Percentiles rank a stretch among this genome's conserved stretches.
phyloP scores from a whole-genome alignment of 2,113 vertebrate genomes.

The Grammomys dolichurus region DNA sequence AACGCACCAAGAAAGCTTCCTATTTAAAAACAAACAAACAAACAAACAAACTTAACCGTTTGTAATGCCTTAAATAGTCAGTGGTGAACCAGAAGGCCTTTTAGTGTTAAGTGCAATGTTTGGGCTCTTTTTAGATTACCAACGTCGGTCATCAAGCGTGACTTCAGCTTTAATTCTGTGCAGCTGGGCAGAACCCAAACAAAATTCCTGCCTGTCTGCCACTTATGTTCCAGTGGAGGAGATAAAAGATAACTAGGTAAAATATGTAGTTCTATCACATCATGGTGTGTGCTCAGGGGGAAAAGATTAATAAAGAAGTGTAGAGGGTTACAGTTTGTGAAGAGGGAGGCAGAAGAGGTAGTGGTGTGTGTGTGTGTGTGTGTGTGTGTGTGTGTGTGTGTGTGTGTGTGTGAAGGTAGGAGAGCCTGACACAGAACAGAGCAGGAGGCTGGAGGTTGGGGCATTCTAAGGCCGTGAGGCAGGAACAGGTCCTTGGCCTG shows the following conservation, averaged over 20 bases:
- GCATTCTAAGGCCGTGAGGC: background rate
- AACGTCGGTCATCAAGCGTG: background rate
- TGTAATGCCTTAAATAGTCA: background rate
- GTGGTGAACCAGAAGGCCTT: background rate
- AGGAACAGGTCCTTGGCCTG: background rate
- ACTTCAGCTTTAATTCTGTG: background rate
- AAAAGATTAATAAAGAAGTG: background rate
- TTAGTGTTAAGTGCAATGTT: background rate
- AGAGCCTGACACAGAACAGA: background rate
- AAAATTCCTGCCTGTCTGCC: background rate
- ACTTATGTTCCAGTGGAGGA: background rate
- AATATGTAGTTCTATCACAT: background rate
- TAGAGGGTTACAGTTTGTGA: background rate
- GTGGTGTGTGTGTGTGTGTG: too few relatives aligned
- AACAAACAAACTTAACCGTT: background rate
- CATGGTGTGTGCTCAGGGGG: background rate
- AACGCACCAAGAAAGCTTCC: background rate
- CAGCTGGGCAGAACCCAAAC: background rate
- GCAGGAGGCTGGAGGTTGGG: background rate
- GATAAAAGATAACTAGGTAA: slow-evolving; percentile 11
- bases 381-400: too few relatives aligned
- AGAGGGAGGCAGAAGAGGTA: background rate
- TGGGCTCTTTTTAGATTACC: background rate
- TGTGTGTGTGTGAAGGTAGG: background rate
- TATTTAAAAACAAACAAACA: background rate